These are phyloP conservation scores for Rhogogaster chlorosoma DNA, from an alignment of 2,888 invertebrate genomes.

Conservation along the genomic window DNA sequence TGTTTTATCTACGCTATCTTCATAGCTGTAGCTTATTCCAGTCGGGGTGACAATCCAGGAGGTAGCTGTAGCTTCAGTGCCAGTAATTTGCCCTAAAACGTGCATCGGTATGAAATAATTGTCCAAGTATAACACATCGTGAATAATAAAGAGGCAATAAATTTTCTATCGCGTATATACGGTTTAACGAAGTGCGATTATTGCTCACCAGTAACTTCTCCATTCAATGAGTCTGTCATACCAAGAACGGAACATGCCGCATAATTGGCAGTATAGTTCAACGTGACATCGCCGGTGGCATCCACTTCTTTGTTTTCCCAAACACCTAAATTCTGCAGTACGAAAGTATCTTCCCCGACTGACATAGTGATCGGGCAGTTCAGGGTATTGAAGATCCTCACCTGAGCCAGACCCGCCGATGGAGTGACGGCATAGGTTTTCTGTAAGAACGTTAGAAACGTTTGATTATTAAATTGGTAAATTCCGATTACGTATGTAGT, in stretches of 20 bases:
- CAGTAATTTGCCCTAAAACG: constrained; percentile 41
- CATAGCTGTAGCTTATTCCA: constrained; percentile 48
- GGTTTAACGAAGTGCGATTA: background rate
- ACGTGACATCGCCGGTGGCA: background rate
- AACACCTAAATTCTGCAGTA: constrained; percentile 61
- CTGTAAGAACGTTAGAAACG: constrained; percentile 73
- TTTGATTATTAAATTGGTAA: no score
- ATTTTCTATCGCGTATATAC: background rate
- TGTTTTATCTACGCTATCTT: constrained; percentile 70
- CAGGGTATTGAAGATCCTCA: constrained; percentile 84
- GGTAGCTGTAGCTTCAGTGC: constrained; percentile 53
- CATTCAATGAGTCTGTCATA: constrained; percentile 8
- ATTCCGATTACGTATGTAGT: no score
- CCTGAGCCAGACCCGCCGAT: constrained; percentile 81
- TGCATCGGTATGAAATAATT: background rate
- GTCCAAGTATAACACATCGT: background rate
- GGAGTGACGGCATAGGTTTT: constrained; percentile 82
- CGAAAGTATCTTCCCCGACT: constrained; percentile 55
- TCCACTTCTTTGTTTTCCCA: constrained; percentile 62
- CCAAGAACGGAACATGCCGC: constrained; percentile 53
- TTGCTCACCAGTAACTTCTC: background rate
- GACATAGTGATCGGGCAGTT: constrained; percentile 63
- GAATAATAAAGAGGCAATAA: background rate
- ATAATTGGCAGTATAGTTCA: constrained; percentile 59
- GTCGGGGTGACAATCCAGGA: constrained; percentile 59